phyloP scores from a whole-genome alignment of 2,113 vertebrate species.

The Bolborhynchus lineola region DNA sequence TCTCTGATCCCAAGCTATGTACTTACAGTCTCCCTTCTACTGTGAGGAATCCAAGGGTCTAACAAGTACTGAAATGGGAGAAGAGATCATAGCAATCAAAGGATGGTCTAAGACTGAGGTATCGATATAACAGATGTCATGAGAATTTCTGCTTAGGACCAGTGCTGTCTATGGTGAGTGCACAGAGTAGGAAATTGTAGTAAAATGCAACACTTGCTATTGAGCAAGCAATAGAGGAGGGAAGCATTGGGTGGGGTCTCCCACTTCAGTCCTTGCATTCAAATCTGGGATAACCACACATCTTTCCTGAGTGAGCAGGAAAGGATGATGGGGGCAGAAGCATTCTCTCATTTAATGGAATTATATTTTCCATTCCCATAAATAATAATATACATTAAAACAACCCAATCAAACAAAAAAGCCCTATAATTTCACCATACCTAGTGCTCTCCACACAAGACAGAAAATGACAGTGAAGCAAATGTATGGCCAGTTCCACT shows the following conservation, averaged over 20 bases:
- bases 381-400: background rate
- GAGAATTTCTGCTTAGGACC: background rate
- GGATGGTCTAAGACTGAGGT: background rate
- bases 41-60: background rate
- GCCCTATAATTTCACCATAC: constrained; percentile 37
- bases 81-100: background rate
- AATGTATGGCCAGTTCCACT: constrained; percentile 83
- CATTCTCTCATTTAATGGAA: background rate
- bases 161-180: background rate
- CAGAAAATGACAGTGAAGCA: constrained; percentile 83
- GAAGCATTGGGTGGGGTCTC: background rate
- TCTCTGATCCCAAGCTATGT: background rate
- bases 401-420: background rate
- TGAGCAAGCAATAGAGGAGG: background rate
- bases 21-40: background rate
- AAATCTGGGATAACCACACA: background rate
- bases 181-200: background rate
- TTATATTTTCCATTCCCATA: background rate
- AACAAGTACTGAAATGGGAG: background rate
- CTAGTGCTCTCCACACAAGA: constrained; percentile 79
- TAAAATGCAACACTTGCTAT: background rate
- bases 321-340: background rate
- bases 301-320: background rate
- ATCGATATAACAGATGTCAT: background rate
- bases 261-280: background rate